Percentiles rank a stretch among this genome's conserved stretches.
phyloP scores from a whole-genome alignment of 2,888 invertebrate species.

The Tortricodes alternella region DNA sequence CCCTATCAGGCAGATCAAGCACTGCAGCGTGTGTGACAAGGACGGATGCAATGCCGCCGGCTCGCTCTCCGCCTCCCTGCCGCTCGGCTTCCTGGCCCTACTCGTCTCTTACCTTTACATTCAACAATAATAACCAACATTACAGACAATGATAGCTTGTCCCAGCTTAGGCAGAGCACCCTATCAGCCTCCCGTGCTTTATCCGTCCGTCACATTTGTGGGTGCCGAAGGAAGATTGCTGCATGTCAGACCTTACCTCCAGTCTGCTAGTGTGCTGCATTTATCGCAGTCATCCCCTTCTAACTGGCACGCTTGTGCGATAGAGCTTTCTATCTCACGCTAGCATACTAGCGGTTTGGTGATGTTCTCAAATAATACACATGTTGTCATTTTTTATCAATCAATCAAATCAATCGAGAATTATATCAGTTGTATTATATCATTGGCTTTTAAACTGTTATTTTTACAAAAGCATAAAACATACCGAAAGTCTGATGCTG shows the following conservation, averaged over 20 bases:
- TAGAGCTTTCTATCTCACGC: too few relatives aligned
- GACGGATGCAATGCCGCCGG: constrained; percentile 80
- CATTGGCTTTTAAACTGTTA: background rate
- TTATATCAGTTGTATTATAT: background rate
- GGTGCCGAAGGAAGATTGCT: constrained; percentile 3
- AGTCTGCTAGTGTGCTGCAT: background rate
- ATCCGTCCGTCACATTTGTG: background rate
- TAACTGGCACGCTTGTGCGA: too few relatives aligned
- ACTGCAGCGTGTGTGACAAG: constrained; percentile 74
- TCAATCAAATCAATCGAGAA: background rate
- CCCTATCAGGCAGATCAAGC: constrained; percentile 50
- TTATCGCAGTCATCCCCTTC: background rate
- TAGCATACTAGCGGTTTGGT: too few relatives aligned
- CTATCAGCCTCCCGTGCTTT: constrained; percentile 5
- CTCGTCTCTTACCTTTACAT: constrained; percentile 60
- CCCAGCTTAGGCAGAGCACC: constrained; percentile 33
- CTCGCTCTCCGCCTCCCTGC: constrained; percentile 59
- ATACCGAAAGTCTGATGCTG: constrained; percentile 20
- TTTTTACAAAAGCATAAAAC: background rate
- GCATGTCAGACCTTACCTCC: constrained; percentile 9
- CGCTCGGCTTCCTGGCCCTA: constrained; percentile 59
- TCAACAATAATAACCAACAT: constrained; percentile 59
- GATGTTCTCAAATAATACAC: background rate
- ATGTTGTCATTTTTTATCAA: background rate
- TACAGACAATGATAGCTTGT: constrained; percentile 32